Percentiles rank a stretch among this genome's conserved stretches.
Evolutionary conservation across 2,113 vertebrate genomes (phyloP).

Genomic region (Thalassoma bifasciatum): DNA sequence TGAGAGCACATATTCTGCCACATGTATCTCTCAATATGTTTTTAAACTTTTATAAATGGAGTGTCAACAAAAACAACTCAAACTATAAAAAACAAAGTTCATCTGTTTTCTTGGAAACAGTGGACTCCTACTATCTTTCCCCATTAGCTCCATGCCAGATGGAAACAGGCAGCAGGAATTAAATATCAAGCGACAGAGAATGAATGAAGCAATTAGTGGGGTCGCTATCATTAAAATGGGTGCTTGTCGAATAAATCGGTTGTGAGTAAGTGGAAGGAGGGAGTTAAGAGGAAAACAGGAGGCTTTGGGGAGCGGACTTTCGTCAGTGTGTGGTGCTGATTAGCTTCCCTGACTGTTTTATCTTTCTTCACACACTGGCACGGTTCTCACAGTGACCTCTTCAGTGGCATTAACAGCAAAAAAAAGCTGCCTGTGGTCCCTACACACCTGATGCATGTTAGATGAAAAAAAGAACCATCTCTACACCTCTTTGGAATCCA

Average conservation of each 20-base stretch:
- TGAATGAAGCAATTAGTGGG: slow-evolving; percentile 68
- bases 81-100: neutral
- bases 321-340: slow-evolving; percentile 58
- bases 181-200: slow-evolving; percentile 63
- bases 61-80: neutral
- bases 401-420: slow-evolving; percentile 37
- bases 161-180: slow-evolving; percentile 63
- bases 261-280: slow-evolving; percentile 50
- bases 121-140: slow-evolving; percentile 38
- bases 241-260: slow-evolving; percentile 59
- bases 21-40: neutral
- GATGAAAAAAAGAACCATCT: slow-evolving; percentile 49
- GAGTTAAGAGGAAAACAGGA: slow-evolving; percentile 44
- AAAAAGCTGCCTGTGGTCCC: slow-evolving; percentile 16
- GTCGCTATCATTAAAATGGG: slow-evolving; percentile 34
- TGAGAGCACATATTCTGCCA: neutral
- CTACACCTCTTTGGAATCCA: neutral
- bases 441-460: slow-evolving; percentile 26
- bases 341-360: slow-evolving; percentile 50
- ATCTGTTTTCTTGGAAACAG: slow-evolving; percentile 9
- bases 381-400: slow-evolving; percentile 49
- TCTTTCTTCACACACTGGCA: slow-evolving; percentile 48
- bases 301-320: slow-evolving; percentile 10
- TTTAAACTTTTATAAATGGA: neutral
- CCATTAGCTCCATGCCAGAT: slow-evolving; percentile 58